Evolutionary conservation across 2,888 invertebrate genomes (phyloP).

Genomic region (Keiferia lycopersicella): DNA sequence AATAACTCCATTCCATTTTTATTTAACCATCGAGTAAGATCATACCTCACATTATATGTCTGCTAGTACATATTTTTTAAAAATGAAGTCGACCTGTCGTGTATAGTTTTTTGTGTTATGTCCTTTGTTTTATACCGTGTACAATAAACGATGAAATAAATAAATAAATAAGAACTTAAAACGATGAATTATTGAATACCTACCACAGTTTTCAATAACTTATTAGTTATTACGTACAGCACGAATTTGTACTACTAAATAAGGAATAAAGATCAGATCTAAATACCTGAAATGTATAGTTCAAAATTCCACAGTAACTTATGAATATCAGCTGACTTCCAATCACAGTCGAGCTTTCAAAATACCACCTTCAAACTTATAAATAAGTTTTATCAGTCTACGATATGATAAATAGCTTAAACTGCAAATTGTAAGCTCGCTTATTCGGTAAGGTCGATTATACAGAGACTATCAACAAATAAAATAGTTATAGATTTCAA

Average conservation of each 20-base stretch:
- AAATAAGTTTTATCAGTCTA: constrained; percentile 21
- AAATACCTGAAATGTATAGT: not conserved
- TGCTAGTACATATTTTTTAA: too few relatives aligned
- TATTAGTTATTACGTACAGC: not conserved
- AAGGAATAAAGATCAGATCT: constrained; percentile 8
- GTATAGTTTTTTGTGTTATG: too few relatives aligned
- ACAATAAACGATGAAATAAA: too few relatives aligned
- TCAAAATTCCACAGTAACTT: constrained; percentile 13
- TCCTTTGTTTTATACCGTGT: too few relatives aligned
- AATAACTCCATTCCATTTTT: too few relatives aligned
- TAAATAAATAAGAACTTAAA: too few relatives aligned
- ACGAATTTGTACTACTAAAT: not conserved
- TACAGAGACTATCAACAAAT: not conserved
- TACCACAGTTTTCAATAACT: not conserved
- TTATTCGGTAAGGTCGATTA: constrained; percentile 28
- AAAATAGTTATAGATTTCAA: too few relatives aligned
- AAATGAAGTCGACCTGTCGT: too few relatives aligned
- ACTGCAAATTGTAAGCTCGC: constrained; percentile 19
- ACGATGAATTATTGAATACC: too few relatives aligned
- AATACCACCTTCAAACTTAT: constrained; percentile 14
- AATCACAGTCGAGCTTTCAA: constrained; percentile 14
- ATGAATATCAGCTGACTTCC: constrained; percentile 12
- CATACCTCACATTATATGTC: too few relatives aligned
- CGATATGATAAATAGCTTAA: constrained; percentile 19
- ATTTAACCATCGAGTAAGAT: too few relatives aligned